These are phyloP conservation scores for Sminthopsis crassicaudata DNA, from an alignment of 2,113 vertebrate species.

Conservation along the genomic window DNA sequence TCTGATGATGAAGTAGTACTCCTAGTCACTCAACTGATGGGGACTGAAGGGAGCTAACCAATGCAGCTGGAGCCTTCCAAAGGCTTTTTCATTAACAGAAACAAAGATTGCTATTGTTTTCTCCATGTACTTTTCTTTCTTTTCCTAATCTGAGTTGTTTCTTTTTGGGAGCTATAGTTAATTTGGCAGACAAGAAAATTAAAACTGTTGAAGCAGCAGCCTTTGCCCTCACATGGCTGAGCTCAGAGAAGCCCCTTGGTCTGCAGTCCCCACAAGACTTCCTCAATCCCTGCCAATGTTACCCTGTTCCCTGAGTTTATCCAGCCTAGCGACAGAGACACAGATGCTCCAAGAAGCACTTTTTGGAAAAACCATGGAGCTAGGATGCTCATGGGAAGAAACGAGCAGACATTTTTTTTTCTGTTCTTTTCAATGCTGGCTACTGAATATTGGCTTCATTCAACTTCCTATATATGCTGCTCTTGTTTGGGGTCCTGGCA, in stretches of 20 bases:
- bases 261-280: slow-evolving; percentile 47
- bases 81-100: neutral
- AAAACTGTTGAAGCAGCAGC: neutral
- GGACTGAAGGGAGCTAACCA: neutral
- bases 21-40: neutral
- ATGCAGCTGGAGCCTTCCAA: neutral
- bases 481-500: neutral
- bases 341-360: slow-evolving; percentile 79
- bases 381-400: neutral
- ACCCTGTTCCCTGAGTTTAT: slow-evolving; percentile 78
- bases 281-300: slow-evolving; percentile 64
- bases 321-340: slow-evolving; percentile 74
- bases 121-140: neutral
- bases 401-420: neutral
- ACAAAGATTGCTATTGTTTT: neutral
- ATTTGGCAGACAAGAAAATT: neutral
- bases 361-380: neutral
- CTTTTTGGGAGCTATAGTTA: neutral
- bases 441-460: neutral
- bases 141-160: neutral
- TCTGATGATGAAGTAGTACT: neutral
- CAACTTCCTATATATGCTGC: neutral
- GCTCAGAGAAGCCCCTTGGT: neutral
- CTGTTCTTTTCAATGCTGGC: neutral
- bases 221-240: neutral